Conservation (phyloP, 1,140 invertebrate genomes). For the Bacillus rossius region DNA sequence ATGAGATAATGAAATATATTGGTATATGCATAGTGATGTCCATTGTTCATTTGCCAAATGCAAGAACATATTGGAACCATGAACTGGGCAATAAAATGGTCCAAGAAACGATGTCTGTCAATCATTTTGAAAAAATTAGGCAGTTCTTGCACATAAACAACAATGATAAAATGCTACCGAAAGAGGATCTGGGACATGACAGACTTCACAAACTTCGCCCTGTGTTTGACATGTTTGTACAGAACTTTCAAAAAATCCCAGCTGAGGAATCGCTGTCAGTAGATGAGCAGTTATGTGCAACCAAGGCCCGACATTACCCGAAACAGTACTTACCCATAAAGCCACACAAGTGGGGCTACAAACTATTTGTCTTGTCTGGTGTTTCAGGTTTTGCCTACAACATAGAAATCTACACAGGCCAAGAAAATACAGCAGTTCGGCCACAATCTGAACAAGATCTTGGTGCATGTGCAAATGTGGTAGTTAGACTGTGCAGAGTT, state of each 20-base stretch:
- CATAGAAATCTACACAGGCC: constrained; percentile 19
- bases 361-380: constrained; percentile 36
- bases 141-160: constrained; percentile 33
- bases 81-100: neutral
- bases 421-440: neutral
- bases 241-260: constrained; percentile 18
- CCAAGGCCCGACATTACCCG: constrained; percentile 30
- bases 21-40: neutral
- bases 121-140: constrained; percentile 35
- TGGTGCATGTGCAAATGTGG: constrained; percentile 27
- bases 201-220: constrained; percentile 25
- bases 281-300: constrained; percentile 35
- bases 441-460: constrained; percentile 29
- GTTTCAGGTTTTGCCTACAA: constrained; percentile 36
- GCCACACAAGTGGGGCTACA: constrained; percentile 32
- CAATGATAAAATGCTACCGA: constrained; percentile 25
- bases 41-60: constrained; percentile 1
- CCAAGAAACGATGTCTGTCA: constrained; percentile 29
- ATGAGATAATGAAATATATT: constrained; percentile 5
- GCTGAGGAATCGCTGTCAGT: constrained; percentile 30
- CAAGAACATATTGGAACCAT: constrained; percentile 8
- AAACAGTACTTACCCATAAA: constrained; percentile 36
- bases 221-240: constrained; percentile 18
- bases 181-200: constrained; percentile 18
- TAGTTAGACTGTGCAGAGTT: constrained; percentile 25